Conservation (phyloP, 2,797 vertebrate genomes). For the Dicrostonyx torquatus region DNA sequence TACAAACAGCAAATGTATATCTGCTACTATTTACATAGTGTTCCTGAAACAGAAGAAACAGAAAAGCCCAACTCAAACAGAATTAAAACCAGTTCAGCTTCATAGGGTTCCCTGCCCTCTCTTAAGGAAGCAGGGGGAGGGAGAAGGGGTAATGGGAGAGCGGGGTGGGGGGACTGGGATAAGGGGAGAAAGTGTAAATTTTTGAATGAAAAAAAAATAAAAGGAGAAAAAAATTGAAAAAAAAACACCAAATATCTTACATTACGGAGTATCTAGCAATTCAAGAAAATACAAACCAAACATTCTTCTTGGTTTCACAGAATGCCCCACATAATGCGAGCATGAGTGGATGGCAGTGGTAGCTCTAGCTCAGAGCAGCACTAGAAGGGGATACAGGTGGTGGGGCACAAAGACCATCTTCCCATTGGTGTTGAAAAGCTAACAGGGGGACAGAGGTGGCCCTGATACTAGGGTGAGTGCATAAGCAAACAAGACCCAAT, state of each 20-base stretch:
- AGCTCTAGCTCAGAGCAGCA: not conserved
- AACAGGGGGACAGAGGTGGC: not conserved
- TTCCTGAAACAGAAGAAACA: constrained; percentile 17
- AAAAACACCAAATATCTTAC: not conserved
- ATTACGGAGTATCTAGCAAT: not conserved
- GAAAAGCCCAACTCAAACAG: not conserved
- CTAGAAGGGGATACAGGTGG: not conserved
- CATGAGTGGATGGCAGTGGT: not conserved
- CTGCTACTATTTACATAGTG: not conserved
- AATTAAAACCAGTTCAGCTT: constrained; percentile 20
- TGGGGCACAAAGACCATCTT: not conserved
- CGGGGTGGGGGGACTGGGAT: too few species aligned
- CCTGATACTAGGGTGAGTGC: not conserved
- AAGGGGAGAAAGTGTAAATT: too few species aligned
- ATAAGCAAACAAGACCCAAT: not conserved
- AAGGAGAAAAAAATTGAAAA: too few species aligned
- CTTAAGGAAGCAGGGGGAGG: too few species aligned
- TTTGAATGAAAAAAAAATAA: too few species aligned
- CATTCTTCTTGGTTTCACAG: not conserved
- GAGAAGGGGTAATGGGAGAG: too few species aligned
- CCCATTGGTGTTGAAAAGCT: not conserved
- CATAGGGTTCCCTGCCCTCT: too few species aligned
- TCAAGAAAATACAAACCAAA: not conserved
- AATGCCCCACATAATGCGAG: not conserved
- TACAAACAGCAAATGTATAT: not conserved